A percentile compares a stretch with the other conserved stretches of the same genome.
Evolutionary conservation across 2,888 invertebrate genomes (phyloP).

Genomic region (Eurytoma adleriae): DNA sequence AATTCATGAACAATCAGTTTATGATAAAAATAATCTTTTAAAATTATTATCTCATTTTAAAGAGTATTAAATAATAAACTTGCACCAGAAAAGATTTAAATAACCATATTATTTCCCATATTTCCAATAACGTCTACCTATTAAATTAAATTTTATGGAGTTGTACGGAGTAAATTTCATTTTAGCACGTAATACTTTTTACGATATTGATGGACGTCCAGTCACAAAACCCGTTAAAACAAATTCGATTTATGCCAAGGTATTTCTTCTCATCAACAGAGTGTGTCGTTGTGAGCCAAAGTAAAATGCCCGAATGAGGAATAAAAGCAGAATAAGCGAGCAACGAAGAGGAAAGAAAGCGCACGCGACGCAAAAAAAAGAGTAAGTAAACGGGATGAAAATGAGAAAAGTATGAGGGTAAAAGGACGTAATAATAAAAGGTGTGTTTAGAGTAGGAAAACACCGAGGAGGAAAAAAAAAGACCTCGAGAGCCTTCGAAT

Average conservation of each 20-base stretch:
- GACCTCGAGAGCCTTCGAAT: not conserved
- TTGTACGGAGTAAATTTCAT: too few species aligned
- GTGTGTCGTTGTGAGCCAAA: not conserved
- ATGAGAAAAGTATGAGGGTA: not conserved
- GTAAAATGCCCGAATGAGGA: not conserved
- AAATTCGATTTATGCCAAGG: slow-evolving; percentile 2
- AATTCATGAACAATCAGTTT: too few species aligned
- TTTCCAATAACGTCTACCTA: too few species aligned
- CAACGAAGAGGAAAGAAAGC: slow-evolving; percentile 20
- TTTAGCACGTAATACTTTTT: too few species aligned
- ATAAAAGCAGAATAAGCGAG: not conserved
- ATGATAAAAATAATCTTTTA: too few species aligned
- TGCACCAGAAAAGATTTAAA: too few species aligned
- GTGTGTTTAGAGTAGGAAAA: slow-evolving; percentile 14
- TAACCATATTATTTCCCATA: too few species aligned
- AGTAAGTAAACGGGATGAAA: not conserved
- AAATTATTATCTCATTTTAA: too few species aligned
- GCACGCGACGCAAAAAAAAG: slow-evolving; percentile 43
- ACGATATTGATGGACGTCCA: not conserved
- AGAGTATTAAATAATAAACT: too few species aligned
- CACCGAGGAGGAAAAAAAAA: not conserved
- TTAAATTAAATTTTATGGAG: too few species aligned
- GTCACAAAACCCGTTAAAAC: not conserved
- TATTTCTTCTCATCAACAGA: slow-evolving; percentile 8
- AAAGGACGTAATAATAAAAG: not conserved